Base-by-base conservation (phyloP, 64 coral and sea anemone genomes). In the Anthopleura sola region DNA sequence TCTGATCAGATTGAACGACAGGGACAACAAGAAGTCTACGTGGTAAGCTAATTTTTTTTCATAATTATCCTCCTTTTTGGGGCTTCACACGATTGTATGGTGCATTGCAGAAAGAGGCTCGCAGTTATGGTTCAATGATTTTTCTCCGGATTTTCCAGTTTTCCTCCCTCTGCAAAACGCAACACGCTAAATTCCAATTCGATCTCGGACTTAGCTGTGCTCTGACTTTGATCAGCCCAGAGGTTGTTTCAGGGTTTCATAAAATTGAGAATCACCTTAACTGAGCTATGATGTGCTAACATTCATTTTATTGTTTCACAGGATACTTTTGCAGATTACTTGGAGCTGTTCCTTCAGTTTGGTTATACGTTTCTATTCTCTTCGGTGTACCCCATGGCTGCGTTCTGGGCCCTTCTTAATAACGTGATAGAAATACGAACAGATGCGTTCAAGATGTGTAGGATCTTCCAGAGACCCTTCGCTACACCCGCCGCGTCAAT, bases 331-430 rank as follows among this genome's bases (percentile, higher is more conserved):
- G 85, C 75, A 36, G 97, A 99, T 48, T 99, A 99, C 57, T 76
- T 99, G 87, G 97, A 99, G 68, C 87, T 99, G 71, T 99, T 99
- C 48, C 85, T 99, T 21, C 97, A 99, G 87, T 99, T 99, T 99
- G 97, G 97, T 16, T 99, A 99, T 81, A 92, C 92, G 20, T 92
- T 99, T 39, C 84, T 99, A 18, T 99, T 99, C 75, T 99, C 97
- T 2, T 99, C 97, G n/a, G 97, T 89, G 2, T 99, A 99, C 31
- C 93, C 93, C 24, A 95, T 95, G 93, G 93, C 93, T 36, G 86
- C 93, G 3, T 95, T 95, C 49, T 95, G 93, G 93, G 93, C 93
- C 13, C 75, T 95, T 21, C 78, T 95, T 5, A 95, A 95, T 58
- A 95, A 95, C 78, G 93, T 95, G 7, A 80, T 91, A 28, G 93